Evolutionary conservation across 2,888 invertebrate genomes (phyloP).

Genomic region (Chrysolina americana): DNA sequence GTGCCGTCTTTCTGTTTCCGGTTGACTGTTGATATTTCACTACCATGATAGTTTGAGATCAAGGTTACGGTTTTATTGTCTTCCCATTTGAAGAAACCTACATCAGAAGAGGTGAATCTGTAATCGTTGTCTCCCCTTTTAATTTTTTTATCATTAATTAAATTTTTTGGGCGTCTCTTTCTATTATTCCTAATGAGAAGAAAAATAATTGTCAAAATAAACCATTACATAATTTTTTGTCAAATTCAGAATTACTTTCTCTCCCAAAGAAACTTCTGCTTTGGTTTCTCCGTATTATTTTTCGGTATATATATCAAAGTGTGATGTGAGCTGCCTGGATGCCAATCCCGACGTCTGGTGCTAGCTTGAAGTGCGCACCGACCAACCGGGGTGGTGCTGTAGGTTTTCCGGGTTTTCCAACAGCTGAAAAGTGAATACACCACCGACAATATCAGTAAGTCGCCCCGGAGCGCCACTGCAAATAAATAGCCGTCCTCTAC

Average conservation of each 20-base stretch:
- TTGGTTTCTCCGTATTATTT: constrained; percentile 36
- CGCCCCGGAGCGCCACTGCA: no score
- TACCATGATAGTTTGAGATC: constrained; percentile 50
- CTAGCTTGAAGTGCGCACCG: no score
- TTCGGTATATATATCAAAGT: no score
- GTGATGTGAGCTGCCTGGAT: no score
- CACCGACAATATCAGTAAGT: no score
- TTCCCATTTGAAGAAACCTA: constrained; percentile 39
- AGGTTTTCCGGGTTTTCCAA: no score
- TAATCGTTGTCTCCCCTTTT: constrained; percentile 49
- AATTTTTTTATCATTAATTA: constrained; percentile 42
- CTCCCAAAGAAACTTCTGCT: constrained; percentile 41
- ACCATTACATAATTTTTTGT: constrained; percentile 40
- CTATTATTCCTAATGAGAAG: constrained; percentile 40
- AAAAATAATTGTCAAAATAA: constrained; percentile 43
- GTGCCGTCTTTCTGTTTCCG: constrained; percentile 49
- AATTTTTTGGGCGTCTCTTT: constrained; percentile 25
- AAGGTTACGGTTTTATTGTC: constrained; percentile 41
- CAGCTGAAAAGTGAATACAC: no score
- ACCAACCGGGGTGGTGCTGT: no score
- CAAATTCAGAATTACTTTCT: constrained; percentile 35
- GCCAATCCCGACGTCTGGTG: no score
- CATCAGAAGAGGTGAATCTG: constrained; percentile 30
- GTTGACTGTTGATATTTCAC: constrained; percentile 43
- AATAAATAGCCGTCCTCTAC: no score